A percentile compares a stretch with the other conserved stretches of the same genome.
phyloP scores from a whole-genome alignment of 2,888 invertebrate genomes.

The Asteroscopus sphinx region DNA sequence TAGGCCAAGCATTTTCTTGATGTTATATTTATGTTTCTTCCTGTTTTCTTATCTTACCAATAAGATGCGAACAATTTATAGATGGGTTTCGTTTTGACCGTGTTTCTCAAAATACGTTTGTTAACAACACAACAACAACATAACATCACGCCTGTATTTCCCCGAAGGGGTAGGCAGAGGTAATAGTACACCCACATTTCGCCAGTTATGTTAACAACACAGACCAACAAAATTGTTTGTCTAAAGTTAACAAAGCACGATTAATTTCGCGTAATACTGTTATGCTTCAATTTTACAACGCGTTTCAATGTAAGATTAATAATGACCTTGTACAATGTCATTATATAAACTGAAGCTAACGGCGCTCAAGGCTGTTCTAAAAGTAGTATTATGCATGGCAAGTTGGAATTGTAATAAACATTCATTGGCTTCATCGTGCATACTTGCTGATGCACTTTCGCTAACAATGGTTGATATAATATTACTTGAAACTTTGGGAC shows the following conservation, averaged over 20 bases:
- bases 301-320: slow-evolving; percentile 59
- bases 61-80: slow-evolving; percentile 12
- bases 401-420: slow-evolving; percentile 55
- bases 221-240: too few relatives aligned
- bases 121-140: too few relatives aligned
- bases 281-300: slow-evolving; percentile 40
- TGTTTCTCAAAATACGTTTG: background rate
- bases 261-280: slow-evolving; percentile 41
- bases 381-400: slow-evolving; percentile 65
- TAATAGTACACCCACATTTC: too few relatives aligned
- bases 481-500: slow-evolving; percentile 9
- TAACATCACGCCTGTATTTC: too few relatives aligned
- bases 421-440: slow-evolving; percentile 51
- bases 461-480: slow-evolving; percentile 21
- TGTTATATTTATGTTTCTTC: slow-evolving; percentile 15
- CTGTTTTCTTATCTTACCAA: slow-evolving; percentile 1
- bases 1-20: slow-evolving; percentile 38
- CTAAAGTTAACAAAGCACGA: slow-evolving; percentile 21
- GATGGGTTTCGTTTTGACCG: too few relatives aligned
- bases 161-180: too few relatives aligned
- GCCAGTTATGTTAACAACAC: too few relatives aligned
- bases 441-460: slow-evolving; percentile 51
- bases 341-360: slow-evolving; percentile 67
- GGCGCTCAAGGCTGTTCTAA: slow-evolving; percentile 75
- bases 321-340: slow-evolving; percentile 83